These are phyloP conservation scores for Syritta pipiens DNA, from an alignment of 2,888 invertebrate genomes.

Conservation along the genomic window DNA sequence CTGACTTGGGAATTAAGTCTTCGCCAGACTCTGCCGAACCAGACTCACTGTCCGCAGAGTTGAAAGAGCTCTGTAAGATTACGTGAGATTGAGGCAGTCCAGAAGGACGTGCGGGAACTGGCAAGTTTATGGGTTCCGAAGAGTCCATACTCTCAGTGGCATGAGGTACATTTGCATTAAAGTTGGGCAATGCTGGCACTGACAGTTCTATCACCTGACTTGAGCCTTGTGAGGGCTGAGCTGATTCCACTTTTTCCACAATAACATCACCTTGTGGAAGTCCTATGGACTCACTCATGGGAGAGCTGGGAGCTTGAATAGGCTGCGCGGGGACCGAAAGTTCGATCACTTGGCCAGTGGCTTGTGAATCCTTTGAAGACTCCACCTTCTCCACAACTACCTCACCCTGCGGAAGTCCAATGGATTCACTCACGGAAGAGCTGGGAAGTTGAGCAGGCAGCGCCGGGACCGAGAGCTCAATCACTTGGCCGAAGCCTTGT, in stretches of 20 bases:
- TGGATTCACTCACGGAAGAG: not conserved
- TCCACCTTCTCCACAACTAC: not conserved
- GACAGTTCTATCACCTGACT: constrained; percentile 12
- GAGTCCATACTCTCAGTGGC: too few species aligned
- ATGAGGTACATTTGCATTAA: too few species aligned
- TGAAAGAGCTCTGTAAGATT: too few species aligned
- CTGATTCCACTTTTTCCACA: not conserved
- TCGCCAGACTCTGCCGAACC: too few species aligned
- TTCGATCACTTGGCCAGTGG: not conserved
- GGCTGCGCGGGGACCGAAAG: not conserved
- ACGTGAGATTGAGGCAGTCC: too few species aligned
- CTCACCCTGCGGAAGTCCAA: not conserved
- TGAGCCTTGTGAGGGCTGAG: not conserved
- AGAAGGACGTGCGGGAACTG: too few species aligned
- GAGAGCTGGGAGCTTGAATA: not conserved
- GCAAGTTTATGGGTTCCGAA: too few species aligned
- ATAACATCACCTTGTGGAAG: not conserved
- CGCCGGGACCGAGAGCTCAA: not conserved
- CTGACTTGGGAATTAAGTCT: not conserved
- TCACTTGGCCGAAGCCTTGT: not conserved
- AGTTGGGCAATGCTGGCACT: not conserved
- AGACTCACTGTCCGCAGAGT: too few species aligned
- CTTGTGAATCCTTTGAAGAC: not conserved
- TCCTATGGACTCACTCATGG: not conserved
- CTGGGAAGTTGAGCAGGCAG: not conserved